phyloP scores from a whole-genome alignment of 2,797 vertebrate genomes.

The Labroides dimidiatus region DNA sequence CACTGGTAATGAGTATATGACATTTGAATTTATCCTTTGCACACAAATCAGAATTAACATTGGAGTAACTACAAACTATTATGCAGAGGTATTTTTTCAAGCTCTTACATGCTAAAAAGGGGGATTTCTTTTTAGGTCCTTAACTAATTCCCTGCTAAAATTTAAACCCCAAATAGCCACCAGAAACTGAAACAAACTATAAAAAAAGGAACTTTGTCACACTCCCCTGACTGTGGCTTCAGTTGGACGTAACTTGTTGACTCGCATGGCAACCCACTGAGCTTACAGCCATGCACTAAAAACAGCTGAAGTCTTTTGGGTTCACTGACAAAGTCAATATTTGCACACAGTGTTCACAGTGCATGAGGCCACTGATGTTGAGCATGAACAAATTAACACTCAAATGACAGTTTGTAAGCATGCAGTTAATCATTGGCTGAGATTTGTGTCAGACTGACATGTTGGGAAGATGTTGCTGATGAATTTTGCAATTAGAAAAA shows the following conservation, averaged over 20 bases:
- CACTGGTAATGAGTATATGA: too few species aligned
- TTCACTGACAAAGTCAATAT: conserved; percentile 66
- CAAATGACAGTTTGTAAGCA: not conserved
- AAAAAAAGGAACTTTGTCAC: conserved; percentile 26
- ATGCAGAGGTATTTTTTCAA: not conserved
- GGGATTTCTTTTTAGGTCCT: not conserved
- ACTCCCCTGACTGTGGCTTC: conserved; percentile 3
- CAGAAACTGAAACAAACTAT: conserved; percentile 14
- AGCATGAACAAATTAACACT: not conserved
- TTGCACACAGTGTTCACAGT: conserved; percentile 39
- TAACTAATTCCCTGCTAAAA: not conserved
- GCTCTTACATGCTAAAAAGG: not conserved
- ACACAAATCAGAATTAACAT: not conserved
- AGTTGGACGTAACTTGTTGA: conserved; percentile 1
- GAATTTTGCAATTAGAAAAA: conserved; percentile 4
- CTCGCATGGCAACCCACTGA: not conserved
- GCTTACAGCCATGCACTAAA: not conserved
- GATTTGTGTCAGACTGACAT: conserved; percentile 2
- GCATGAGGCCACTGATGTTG: not conserved
- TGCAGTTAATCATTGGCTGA: conserved; percentile 56
- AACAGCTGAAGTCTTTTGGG: conserved; percentile 9
- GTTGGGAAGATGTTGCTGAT: conserved; percentile 31
- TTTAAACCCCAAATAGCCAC: not conserved
- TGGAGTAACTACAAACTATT: not conserved
- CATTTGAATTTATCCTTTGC: not conserved